Percentiles rank a stretch among this genome's conserved stretches.
Evolutionary conservation across 2,888 invertebrate genomes (phyloP).

Genomic region (Dynastes tityus): DNA sequence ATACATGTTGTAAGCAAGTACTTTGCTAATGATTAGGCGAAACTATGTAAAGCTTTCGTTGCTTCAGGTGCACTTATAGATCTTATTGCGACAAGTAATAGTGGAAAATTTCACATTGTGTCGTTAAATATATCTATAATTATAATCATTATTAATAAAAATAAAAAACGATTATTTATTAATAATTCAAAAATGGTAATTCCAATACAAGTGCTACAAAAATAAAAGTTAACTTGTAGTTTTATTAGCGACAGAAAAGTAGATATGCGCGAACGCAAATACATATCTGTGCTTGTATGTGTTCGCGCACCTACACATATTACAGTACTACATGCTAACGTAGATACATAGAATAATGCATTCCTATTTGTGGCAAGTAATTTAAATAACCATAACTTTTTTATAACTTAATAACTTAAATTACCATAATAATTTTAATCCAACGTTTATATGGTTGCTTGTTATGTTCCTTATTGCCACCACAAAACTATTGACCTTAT

Average conservation of each 20-base stretch:
- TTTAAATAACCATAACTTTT: conserved; percentile 32
- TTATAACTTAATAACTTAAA: conserved; percentile 38
- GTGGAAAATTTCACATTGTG: not conserved
- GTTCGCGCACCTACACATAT: not conserved
- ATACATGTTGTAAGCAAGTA: too few species aligned
- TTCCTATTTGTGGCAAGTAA: conserved; percentile 25
- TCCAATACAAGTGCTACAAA: not conserved
- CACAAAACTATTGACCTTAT: conserved; percentile 27
- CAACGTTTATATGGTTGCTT: conserved; percentile 9
- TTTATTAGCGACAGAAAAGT: conserved; percentile 33
- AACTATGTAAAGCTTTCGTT: too few species aligned
- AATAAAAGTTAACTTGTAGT: conserved; percentile 25
- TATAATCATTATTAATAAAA: conserved; percentile 2
- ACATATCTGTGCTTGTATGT: not conserved
- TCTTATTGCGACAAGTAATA: not conserved
- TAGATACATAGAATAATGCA: not conserved
- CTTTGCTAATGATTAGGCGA: too few species aligned
- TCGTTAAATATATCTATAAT: not conserved
- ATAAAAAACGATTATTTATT: conserved; percentile 6
- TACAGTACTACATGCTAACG: not conserved
- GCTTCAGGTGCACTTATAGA: too few species aligned
- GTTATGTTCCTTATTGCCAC: conserved; percentile 23
- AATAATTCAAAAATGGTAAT: conserved; percentile 1
- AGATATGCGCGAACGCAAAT: not conserved
- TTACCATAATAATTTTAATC: conserved; percentile 35